Evolutionary conservation across 2,888 invertebrate species (phyloP), one percentile per base, ranked within the genome.

Genomic region (Hemaris fuciformis): DNA sequence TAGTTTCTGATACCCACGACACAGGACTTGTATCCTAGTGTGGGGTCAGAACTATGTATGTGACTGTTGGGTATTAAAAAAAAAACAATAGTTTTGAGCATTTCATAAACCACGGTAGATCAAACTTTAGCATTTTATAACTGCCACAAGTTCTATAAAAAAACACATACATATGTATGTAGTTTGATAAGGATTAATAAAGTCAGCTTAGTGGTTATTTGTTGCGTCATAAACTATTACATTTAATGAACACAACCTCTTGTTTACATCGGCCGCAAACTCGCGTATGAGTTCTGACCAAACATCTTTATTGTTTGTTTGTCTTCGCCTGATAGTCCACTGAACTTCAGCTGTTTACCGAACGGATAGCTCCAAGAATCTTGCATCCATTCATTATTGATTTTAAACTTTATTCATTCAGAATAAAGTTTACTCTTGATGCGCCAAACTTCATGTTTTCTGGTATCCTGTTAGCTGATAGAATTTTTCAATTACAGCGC

Each of bases 261-360:
- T 53, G 18, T 31, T 27, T 31, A 53, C 53, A 18, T 18, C 27
- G 31, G 27, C 18, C 27, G 2, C 25, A 53, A 15, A 34, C 22
- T 13, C 34, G n/a, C 8, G 46, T 31, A 59, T 34, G 23, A 61
- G 57, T 58, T 57, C 18, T 41, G 57, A 41, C 23, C 57, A 45
- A 62, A 62, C 57, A 57, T 57, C 61, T 61, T 61, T 57, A 57
- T 38, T 46, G 34, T 34, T 62, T 61, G 46, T 57, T 61, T 62
- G 57, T 58, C 56, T 61, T 58, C 38, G 45, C 45, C 57, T 34
- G 61, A 62, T 58, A 62, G 46, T 62, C 27, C 57, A 18, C n/a
- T 22, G 57, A 62, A 48, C 38, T 46, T 34, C 23, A 13, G 46
- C 18, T 62, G 57, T 58, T 62, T 62, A 43, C 46, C 31, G 2